phyloP scores from a whole-genome alignment of 2,113 vertebrate species.

The Ailurus styani region DNA sequence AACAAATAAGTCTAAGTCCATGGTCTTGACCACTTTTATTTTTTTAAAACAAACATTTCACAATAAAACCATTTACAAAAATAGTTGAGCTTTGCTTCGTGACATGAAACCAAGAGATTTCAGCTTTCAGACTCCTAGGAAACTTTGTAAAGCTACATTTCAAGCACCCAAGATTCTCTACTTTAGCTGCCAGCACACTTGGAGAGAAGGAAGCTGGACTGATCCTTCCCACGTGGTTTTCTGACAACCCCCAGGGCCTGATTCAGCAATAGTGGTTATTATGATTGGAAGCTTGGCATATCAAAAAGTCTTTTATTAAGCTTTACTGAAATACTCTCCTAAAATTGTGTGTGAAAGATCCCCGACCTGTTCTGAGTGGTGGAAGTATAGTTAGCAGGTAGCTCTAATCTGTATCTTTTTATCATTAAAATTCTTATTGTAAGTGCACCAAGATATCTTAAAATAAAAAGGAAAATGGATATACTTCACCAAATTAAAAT shows the following conservation, averaged over 20 bases:
- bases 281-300: background rate
- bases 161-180: background rate
- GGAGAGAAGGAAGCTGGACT: background rate
- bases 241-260: background rate
- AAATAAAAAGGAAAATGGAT: background rate
- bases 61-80: background rate
- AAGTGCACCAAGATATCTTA: background rate
- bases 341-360: background rate
- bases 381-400: background rate
- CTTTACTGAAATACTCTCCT: background rate
- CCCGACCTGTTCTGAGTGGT: background rate
- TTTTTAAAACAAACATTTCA: background rate
- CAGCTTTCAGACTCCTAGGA: background rate
- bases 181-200: background rate
- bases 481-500: background rate
- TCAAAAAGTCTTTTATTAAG: background rate
- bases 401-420: background rate
- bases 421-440: background rate
- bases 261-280: background rate
- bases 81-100: background rate
- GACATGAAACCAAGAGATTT: background rate
- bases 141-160: background rate
- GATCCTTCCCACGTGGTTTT: background rate
- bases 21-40: background rate
- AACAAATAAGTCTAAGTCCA: background rate